These are phyloP conservation scores for Eleginops maclovinus DNA, from an alignment of 2,113 vertebrate genomes.

Conservation along the genomic window DNA sequence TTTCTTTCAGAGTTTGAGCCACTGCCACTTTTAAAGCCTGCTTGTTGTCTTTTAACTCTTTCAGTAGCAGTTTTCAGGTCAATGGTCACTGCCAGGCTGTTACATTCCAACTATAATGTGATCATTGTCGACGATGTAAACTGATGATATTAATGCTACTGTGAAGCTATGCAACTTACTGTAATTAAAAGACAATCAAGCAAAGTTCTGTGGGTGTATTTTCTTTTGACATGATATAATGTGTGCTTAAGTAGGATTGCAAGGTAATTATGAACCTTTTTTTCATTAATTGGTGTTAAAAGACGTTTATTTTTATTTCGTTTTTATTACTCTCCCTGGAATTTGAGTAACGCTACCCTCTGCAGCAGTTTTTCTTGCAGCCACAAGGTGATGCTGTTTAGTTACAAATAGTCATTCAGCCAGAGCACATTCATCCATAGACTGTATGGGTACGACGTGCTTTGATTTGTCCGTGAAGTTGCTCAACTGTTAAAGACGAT, in stretches of 20 bases:
- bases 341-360: neutral
- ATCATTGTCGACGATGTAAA: slow-evolving; percentile 10
- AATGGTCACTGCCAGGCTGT: slow-evolving; percentile 34
- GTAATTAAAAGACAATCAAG: slow-evolving; percentile 67
- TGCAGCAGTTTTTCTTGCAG: slow-evolving; percentile 21
- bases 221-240: slow-evolving; percentile 15
- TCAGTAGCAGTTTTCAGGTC: slow-evolving; percentile 19
- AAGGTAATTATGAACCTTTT: neutral
- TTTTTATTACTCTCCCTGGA: neutral
- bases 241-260: neutral
- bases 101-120: slow-evolving; percentile 37
- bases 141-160: slow-evolving; percentile 41
- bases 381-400: slow-evolving; percentile 74
- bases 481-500: neutral
- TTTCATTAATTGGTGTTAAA: neutral
- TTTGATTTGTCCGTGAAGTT: neutral
- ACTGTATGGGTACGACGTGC: neutral
- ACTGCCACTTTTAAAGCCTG: slow-evolving; percentile 24
- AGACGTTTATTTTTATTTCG: too few species aligned
- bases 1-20: slow-evolving; percentile 40
- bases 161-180: slow-evolving; percentile 61
- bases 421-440: too few species aligned
- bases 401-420: slow-evolving; percentile 36
- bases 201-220: neutral
- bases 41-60: slow-evolving; percentile 30